Conservation (phyloP, 1,140 invertebrate species). For the Venustaconcha ellipsiformis region DNA sequence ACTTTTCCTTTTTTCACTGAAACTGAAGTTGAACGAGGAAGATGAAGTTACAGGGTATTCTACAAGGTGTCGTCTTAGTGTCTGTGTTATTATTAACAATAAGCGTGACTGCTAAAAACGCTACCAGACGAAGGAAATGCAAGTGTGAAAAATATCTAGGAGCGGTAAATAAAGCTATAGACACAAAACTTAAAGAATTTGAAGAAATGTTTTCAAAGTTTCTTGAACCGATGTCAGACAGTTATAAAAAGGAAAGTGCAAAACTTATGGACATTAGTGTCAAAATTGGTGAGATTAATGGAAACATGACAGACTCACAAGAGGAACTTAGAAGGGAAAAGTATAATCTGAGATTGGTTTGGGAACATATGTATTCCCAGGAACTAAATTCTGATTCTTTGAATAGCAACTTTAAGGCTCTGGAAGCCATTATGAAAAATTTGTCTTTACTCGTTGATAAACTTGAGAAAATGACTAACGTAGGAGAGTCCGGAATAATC, state of each 20-base stretch:
- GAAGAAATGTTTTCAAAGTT: constrained; percentile 26
- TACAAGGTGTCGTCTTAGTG: too few species aligned
- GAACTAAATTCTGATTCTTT: constrained; percentile 26
- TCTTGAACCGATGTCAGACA: background rate
- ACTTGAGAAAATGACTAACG: constrained; percentile 7
- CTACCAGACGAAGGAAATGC: constrained; percentile 7
- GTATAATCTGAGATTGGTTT: constrained; percentile 18
- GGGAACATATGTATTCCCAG: constrained; percentile 23
- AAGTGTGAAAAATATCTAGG: constrained; percentile 27
- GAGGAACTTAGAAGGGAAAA: constrained; percentile 20
- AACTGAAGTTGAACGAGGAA: too few species aligned
- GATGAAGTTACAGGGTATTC: too few species aligned
- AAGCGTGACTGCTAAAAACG: background rate
- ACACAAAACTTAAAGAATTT: constrained; percentile 21
- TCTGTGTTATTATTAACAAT: too few species aligned
- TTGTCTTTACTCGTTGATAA: constrained; percentile 24
- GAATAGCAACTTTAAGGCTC: constrained; percentile 23
- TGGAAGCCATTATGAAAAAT: constrained; percentile 26
- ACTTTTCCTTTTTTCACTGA: too few species aligned
- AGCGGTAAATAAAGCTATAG: constrained; percentile 17
- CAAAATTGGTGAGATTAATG: constrained; percentile 6
- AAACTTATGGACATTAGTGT: constrained; percentile 1
- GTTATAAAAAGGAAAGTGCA: background rate
- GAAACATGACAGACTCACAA: constrained; percentile 22
- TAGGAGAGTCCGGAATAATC: too few species aligned